Conservation (phyloP, 2,888 invertebrate species). For the Tortrix viridana region DNA sequence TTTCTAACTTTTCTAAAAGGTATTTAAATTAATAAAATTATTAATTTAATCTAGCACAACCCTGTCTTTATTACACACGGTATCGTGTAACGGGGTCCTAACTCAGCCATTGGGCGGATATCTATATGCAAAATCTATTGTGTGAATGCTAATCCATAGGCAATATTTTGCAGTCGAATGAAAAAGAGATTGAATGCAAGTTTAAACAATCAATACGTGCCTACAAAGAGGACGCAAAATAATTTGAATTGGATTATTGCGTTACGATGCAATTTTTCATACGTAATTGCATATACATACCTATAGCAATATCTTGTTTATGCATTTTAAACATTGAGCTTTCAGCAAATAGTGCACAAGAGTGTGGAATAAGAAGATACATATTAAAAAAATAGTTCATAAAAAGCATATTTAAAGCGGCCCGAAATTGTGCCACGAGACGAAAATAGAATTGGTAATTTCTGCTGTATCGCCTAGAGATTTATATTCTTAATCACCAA, state of each 20-base stretch:
- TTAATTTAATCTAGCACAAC: background rate
- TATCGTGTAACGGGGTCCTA: conserved; percentile 38
- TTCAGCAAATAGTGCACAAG: too few species aligned
- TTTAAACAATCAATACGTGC: conserved; percentile 46
- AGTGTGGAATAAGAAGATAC: background rate
- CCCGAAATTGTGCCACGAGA: too few species aligned
- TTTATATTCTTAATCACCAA: background rate
- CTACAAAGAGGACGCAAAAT: conserved; percentile 46
- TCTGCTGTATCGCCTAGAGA: too few species aligned
- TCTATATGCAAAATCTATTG: conserved; percentile 51
- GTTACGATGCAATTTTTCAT: conserved; percentile 44
- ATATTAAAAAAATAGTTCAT: too few species aligned
- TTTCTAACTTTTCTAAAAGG: too few species aligned
- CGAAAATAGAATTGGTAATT: too few species aligned
- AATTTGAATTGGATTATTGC: conserved; percentile 47
- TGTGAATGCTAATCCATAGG: conserved; percentile 49
- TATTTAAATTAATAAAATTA: background rate
- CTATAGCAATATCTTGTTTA: background rate
- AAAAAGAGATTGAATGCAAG: conserved; percentile 54
- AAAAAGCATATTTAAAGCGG: too few species aligned
- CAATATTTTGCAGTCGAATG: conserved; percentile 57
- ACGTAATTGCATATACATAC: background rate
- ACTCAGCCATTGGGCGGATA: conserved; percentile 46
- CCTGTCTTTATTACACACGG: background rate
- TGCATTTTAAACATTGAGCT: background rate